Evolutionary conservation across 2,888 invertebrate genomes (phyloP), one percentile per base, ranked within the genome.

Genomic region (Embidobia sp.): DNA sequence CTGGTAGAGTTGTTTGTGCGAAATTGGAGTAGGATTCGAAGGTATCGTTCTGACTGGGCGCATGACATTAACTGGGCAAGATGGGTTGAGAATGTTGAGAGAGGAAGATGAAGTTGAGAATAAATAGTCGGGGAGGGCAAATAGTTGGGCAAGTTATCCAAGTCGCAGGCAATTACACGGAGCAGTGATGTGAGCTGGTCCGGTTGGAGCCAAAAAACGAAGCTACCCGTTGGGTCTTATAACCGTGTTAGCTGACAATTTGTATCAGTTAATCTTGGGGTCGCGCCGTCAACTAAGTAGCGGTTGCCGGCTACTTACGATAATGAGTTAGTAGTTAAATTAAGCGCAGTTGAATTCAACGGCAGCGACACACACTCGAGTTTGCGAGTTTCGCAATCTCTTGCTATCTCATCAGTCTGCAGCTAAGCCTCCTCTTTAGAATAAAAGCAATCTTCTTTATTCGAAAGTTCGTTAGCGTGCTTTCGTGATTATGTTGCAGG

Each of bases 301-400:
- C 8, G 10, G 53, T 11, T 31, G 44, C 53, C 18, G 46, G 66
- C 66, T 46, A 66, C 66, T 66, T 66, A 55, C 55, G 37, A 67
- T 67, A 67, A 67, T 55, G 53, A 55, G 55, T 55, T 46, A 48
- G 33, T 67, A 66, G 66, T 66, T 53, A 66, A 66, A 66, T 67
- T 67, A 67, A 67, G 35, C 66, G 35, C 66, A 44, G 46, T 67
- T 67, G 46, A 55, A 55, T 67, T 67, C 55, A 29, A 15, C 15
- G 44, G n/a, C 29, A 22, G 13, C 1, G 13, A 35, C 35, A 15
- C 59, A 44, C 57, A 44, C 44, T 22, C 13, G 26, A 37, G 27
- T 63, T 63, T 22, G 37, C 33, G 26, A 53, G 66, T 66, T 53
- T 44, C 53, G 51, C 53, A 53, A 64, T 64, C 49, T 40, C 49